A percentile compares a stretch with the other conserved stretches of the same genome.
These are phyloP conservation scores for Paraescarpia echinospica DNA, from an alignment of 1,140 invertebrate species.

Conservation along the genomic window DNA sequence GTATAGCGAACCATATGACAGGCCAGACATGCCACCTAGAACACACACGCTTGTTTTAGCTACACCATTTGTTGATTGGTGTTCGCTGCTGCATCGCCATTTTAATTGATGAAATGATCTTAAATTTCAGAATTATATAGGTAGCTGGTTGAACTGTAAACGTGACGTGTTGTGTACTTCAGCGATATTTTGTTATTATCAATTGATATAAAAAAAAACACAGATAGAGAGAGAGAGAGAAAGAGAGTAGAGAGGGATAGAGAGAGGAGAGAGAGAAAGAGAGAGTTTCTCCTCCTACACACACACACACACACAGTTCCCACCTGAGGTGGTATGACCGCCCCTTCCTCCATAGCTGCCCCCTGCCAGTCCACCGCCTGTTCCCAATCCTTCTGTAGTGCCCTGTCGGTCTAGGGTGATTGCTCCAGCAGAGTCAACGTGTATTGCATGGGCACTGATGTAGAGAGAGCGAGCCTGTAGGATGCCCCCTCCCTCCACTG, in stretches of 20 bases:
- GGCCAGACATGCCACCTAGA: background rate
- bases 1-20: background rate
- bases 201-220: too few species aligned
- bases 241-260: too few species aligned
- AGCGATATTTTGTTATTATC: too few species aligned
- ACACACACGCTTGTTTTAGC: background rate
- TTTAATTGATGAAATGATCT: background rate
- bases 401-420: slow-evolving; percentile 35
- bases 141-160: too few species aligned
- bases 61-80: background rate
- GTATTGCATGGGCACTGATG: slow-evolving; percentile 35
- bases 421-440: slow-evolving; percentile 36
- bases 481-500: slow-evolving; percentile 38
- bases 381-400: slow-evolving; percentile 32
- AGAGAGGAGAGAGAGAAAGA: too few species aligned
- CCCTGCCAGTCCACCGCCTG: slow-evolving; percentile 31
- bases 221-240: too few species aligned
- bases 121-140: too few species aligned
- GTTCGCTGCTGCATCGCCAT: background rate
- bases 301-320: background rate
- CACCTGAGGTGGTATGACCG: slow-evolving; percentile 35
- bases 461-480: slow-evolving; percentile 35
- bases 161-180: too few species aligned
- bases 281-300: too few species aligned
- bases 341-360: slow-evolving; percentile 26